These are phyloP conservation scores for Pararge aegeria DNA, from an alignment of 1,140 invertebrate species.

Conservation along the genomic window DNA sequence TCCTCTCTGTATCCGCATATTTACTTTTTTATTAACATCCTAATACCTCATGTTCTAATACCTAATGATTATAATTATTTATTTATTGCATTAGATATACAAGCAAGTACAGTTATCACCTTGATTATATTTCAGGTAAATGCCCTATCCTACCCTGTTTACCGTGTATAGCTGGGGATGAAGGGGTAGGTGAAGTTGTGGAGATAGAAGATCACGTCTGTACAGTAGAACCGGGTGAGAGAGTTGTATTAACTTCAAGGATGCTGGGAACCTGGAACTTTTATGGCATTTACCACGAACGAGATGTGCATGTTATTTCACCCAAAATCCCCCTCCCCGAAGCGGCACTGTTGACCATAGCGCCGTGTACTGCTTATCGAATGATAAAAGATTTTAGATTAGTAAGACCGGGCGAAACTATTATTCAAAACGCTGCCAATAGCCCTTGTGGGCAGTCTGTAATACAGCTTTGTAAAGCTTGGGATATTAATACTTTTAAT, in stretches of 20 bases:
- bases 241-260: constrained; percentile 86
- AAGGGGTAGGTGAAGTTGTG: constrained; percentile 93
- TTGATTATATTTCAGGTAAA: constrained; percentile 79
- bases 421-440: constrained; percentile 97
- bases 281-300: constrained; percentile 83
- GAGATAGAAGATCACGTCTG: constrained; percentile 84
- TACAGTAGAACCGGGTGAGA: constrained; percentile 85
- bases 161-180: constrained; percentile 92
- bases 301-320: constrained; percentile 84
- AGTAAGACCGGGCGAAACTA: constrained; percentile 85
- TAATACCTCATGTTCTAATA: too few species aligned
- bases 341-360: constrained; percentile 93
- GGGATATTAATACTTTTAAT: constrained; percentile 90
- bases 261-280: constrained; percentile 93
- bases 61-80: too few species aligned
- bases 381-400: constrained; percentile 95
- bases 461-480: constrained; percentile 90
- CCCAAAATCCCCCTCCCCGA: constrained; percentile 84
- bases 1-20: too few species aligned
- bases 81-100: too few species aligned
- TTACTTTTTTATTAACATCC: too few species aligned
- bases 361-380: constrained; percentile 96
- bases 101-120: too few species aligned
- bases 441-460: constrained; percentile 96
- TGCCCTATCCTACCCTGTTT: constrained; percentile 90